A percentile compares a stretch with the other conserved stretches of the same genome.
These are phyloP conservation scores for Caenorhabditis sp. DNA, from an alignment of 2,888 invertebrate species.

Conservation along the genomic window DNA sequence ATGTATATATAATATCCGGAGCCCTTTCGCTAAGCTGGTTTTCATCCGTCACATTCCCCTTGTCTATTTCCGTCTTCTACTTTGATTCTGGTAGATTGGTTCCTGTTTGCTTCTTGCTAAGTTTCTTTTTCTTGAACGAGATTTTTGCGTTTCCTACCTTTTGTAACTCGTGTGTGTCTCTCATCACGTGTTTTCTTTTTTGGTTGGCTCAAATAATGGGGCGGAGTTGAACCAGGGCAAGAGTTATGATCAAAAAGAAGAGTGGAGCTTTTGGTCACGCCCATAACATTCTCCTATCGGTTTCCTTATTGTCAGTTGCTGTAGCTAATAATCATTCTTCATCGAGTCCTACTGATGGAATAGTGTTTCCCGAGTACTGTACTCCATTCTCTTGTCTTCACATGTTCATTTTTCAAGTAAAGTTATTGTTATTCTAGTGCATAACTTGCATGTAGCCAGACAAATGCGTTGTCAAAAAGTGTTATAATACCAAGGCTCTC, in stretches of 20 bases:
- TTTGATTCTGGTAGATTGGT: neutral
- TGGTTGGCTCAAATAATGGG: slow-evolving; percentile 4
- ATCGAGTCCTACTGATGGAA: too few relatives aligned
- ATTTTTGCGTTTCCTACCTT: too few relatives aligned
- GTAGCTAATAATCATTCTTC: too few relatives aligned
- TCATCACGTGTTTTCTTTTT: slow-evolving; percentile 1
- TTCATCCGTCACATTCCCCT: slow-evolving; percentile 10
- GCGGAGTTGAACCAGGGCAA: slow-evolving; percentile 9
- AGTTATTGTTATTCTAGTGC: too few relatives aligned
- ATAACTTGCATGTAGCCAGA: too few relatives aligned
- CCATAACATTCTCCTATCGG: neutral
- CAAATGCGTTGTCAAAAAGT: neutral
- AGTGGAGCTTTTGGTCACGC: neutral
- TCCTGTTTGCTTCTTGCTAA: too few relatives aligned
- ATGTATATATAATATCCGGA: slow-evolving; percentile 10
- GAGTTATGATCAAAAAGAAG: slow-evolving; percentile 24
- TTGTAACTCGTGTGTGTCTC: neutral
- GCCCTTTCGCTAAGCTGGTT: slow-evolving; percentile 13
- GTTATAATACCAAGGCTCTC: slow-evolving; percentile 14
- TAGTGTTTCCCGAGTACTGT: too few relatives aligned
- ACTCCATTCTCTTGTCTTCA: too few relatives aligned
- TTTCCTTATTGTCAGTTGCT: slow-evolving; percentile 1
- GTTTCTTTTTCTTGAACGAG: too few relatives aligned
- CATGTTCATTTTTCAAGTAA: too few relatives aligned
- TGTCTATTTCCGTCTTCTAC: slow-evolving; percentile 5